These are phyloP conservation scores for Nymphalis io DNA, from an alignment of 1,140 invertebrate species.

Conservation along the genomic window DNA sequence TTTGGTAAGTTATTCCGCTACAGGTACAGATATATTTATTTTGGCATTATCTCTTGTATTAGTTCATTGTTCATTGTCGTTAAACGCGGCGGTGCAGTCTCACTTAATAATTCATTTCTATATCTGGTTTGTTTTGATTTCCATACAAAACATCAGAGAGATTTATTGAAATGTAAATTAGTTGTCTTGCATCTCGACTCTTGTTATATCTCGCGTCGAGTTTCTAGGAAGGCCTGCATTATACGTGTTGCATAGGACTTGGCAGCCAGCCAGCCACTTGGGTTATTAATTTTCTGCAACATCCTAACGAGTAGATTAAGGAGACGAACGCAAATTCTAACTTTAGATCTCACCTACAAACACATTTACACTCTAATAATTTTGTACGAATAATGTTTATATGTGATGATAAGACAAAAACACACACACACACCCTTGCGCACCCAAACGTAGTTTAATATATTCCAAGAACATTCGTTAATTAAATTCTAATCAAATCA, in stretches of 20 bases:
- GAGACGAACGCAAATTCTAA: constrained; percentile 13
- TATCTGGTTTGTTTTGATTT: constrained; percentile 21
- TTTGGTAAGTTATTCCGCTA: too few species aligned
- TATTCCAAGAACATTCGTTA: not conserved
- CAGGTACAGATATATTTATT: too few species aligned
- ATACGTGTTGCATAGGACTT: constrained; percentile 16
- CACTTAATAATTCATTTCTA: constrained; percentile 11
- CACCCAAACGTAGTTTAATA: too few species aligned
- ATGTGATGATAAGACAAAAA: too few species aligned
- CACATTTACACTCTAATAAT: constrained; percentile 2
- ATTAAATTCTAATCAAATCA: not conserved
- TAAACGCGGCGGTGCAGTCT: not conserved
- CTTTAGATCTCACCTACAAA: constrained; percentile 8
- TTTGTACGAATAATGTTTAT: too few species aligned
- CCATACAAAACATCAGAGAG: constrained; percentile 16
- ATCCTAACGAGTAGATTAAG: constrained; percentile 16
- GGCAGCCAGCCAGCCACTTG: constrained; percentile 19
- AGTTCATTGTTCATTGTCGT: not conserved
- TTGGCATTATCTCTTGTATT: not conserved
- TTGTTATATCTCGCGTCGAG: constrained; percentile 1
- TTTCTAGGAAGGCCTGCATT: constrained; percentile 34
- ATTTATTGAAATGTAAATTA: constrained; percentile 32
- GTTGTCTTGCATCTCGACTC: constrained; percentile 20
- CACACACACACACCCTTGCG: too few species aligned
- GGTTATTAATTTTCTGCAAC: constrained; percentile 27